These are phyloP conservation scores for Rotaria sp. DNA, from an alignment of 2,888 invertebrate genomes.

Conservation along the genomic window DNA sequence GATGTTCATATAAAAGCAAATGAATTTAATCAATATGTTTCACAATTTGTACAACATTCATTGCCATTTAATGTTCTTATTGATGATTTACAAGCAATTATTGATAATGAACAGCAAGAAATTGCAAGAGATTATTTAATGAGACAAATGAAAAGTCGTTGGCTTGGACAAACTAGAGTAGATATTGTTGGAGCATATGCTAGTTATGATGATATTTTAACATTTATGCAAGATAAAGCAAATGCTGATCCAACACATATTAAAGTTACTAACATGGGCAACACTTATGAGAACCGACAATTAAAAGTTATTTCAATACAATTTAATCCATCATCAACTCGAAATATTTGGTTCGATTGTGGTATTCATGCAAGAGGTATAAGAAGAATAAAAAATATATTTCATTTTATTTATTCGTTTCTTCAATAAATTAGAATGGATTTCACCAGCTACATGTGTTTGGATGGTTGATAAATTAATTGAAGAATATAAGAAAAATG, in stretches of 20 bases:
- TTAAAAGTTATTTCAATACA: background rate
- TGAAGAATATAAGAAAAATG: constrained; percentile 23
- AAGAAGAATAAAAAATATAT: background rate
- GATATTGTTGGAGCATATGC: background rate
- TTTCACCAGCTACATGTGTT: constrained; percentile 32
- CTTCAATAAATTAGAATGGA: constrained; percentile 32
- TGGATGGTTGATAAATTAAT: constrained; percentile 34
- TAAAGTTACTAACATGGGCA: background rate
- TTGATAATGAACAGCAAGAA: background rate
- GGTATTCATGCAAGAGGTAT: constrained; percentile 36
- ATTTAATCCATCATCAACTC: background rate
- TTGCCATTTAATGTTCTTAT: background rate
- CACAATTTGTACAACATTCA: background rate
- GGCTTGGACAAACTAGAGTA: background rate
- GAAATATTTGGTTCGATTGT: constrained; percentile 34
- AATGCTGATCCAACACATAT: background rate
- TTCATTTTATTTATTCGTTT: background rate
- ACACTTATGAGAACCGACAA: background rate
- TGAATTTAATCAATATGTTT: background rate
- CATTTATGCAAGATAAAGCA: background rate
- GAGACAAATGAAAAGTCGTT: constrained; percentile 1
- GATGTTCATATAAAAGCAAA: background rate
- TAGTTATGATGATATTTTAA: background rate
- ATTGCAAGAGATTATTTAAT: background rate
- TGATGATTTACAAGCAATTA: background rate